These are phyloP conservation scores for Oreortyx pictus DNA, from an alignment of 2,797 vertebrate species.

Conservation along the genomic window DNA sequence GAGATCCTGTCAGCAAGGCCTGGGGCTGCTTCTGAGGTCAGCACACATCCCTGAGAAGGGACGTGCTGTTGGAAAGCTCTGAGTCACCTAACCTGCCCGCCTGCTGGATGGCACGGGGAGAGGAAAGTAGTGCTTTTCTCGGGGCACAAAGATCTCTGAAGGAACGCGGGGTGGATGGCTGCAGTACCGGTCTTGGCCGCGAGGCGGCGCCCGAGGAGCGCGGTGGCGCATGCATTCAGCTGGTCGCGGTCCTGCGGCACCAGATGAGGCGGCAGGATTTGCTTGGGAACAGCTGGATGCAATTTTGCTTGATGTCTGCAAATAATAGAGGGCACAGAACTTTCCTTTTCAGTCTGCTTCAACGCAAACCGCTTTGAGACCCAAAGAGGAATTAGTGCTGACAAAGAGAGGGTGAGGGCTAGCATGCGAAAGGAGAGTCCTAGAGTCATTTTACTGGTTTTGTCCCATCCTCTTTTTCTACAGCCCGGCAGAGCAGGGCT, in stretches of 20 bases:
- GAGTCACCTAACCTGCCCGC: background rate
- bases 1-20: background rate
- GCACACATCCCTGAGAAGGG: accelerated
- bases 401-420: background rate
- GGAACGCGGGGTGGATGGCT: no score
- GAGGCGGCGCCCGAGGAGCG: constrained; percentile 8
- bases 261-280: background rate
- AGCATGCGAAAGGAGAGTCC: background rate
- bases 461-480: background rate
- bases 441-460: background rate
- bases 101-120: background rate
- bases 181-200: background rate
- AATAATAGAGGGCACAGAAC: constrained; percentile 31
- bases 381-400: constrained; percentile 11
- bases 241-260: background rate
- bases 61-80: background rate
- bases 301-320: constrained; percentile 12
- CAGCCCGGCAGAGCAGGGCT: background rate
- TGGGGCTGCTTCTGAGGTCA: background rate
- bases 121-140: background rate
- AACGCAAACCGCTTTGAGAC: constrained; percentile 12
- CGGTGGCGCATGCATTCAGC: background rate
- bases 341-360: constrained; percentile 9
- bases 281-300: constrained; percentile 2
- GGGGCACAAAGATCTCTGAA: background rate